Evolutionary conservation across 2,797 vertebrate species (phyloP).

Genomic region (Tarsius wallacei): DNA sequence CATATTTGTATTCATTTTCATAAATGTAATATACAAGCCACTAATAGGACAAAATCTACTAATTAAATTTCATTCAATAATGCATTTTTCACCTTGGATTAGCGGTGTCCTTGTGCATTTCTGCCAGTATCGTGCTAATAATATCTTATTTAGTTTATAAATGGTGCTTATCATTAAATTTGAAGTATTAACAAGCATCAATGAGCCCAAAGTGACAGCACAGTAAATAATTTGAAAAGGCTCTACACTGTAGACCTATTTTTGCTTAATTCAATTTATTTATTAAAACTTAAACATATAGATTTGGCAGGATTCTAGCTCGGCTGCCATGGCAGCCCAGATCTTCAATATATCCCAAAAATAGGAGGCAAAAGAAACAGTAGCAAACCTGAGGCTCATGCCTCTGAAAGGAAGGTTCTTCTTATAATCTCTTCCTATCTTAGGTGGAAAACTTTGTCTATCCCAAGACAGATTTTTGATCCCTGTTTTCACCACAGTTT

Average conservation of each 20-base stretch:
- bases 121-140: slow-evolving; percentile 90
- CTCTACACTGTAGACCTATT: slow-evolving; percentile 67
- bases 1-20: slow-evolving; percentile 92
- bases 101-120: slow-evolving; percentile 90
- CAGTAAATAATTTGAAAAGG: slow-evolving; percentile 84
- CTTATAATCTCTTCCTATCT: background rate
- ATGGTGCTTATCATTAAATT: slow-evolving; percentile 91
- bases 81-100: slow-evolving; percentile 91
- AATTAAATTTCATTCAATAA: slow-evolving; percentile 92
- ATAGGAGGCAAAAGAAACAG: background rate
- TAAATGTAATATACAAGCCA: slow-evolving; percentile 90
- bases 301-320: slow-evolving; percentile 54
- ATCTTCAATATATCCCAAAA: background rate
- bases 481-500: slow-evolving; percentile 1
- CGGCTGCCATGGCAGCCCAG: background rate
- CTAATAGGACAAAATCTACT: slow-evolving; percentile 92
- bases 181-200: slow-evolving; percentile 89
- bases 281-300: slow-evolving; percentile 79
- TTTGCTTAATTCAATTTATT: slow-evolving; percentile 80
- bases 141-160: slow-evolving; percentile 92
- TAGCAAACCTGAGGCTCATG: background rate
- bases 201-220: slow-evolving; percentile 76
- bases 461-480: background rate
- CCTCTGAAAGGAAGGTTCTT: background rate
- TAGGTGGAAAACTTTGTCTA: background rate